Evolutionary conservation across 2,113 vertebrate species (phyloP).

Genomic region (Dromaius novaehollandiae): DNA sequence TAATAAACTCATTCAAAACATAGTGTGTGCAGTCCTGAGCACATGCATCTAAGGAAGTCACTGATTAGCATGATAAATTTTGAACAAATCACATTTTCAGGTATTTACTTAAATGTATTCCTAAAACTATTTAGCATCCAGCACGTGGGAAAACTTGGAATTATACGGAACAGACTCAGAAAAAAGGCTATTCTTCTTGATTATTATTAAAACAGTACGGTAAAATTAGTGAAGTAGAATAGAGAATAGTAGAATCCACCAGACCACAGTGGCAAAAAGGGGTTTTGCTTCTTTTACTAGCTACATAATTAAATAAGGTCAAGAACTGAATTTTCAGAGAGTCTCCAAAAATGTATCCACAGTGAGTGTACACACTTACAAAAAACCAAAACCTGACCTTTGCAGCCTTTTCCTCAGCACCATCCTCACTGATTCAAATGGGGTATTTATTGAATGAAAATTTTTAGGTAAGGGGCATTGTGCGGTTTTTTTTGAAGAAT

Average conservation of each 20-base stretch:
- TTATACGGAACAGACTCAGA: not conserved
- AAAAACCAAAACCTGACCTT: not conserved
- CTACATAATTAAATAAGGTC: slow-evolving; percentile 17
- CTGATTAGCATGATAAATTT: slow-evolving; percentile 59
- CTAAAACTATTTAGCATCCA: slow-evolving; percentile 64
- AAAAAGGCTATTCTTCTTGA: slow-evolving; percentile 52
- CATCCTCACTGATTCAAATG: not conserved
- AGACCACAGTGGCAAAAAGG: slow-evolving; percentile 17
- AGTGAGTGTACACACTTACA: not conserved
- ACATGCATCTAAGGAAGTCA: not conserved
- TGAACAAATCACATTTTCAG: slow-evolving; percentile 54
- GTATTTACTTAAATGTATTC: slow-evolving; percentile 61
- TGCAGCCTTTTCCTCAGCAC: not conserved
- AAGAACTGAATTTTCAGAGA: not conserved
- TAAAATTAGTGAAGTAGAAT: slow-evolving; percentile 29
- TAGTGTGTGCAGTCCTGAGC: not conserved
- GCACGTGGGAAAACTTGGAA: slow-evolving; percentile 44
- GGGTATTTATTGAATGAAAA: not conserved
- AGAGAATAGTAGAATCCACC: slow-evolving; percentile 15
- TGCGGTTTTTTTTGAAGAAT: slow-evolving; percentile 34
- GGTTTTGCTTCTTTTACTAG: slow-evolving; percentile 29
- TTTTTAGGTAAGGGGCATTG: not conserved
- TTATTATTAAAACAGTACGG: not conserved
- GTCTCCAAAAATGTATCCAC: not conserved
- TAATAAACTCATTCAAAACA: not conserved